These are phyloP conservation scores for Sipha maydis DNA, from an alignment of 2,888 invertebrate species.

Conservation along the genomic window DNA sequence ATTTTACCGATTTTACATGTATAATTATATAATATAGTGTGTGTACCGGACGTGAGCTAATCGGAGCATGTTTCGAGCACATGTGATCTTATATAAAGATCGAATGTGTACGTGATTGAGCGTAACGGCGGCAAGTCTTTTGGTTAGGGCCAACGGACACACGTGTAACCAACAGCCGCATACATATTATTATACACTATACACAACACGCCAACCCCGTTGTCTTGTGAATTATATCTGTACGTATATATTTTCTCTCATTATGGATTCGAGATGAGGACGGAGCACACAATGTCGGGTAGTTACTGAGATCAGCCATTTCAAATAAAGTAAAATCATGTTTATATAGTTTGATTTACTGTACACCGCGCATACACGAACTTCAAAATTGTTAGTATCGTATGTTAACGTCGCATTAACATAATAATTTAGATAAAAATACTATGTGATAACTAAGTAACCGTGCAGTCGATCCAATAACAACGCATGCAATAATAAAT, in stretches of 20 bases:
- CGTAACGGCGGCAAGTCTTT: background rate
- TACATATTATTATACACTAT: background rate
- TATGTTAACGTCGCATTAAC: too few species aligned
- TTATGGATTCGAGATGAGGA: background rate
- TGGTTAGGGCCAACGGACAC: background rate
- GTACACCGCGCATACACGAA: too few species aligned
- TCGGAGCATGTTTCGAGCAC: background rate
- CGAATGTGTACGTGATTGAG: background rate
- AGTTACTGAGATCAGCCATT: too few species aligned
- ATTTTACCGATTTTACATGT: too few species aligned
- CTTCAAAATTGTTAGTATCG: too few species aligned
- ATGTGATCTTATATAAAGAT: background rate
- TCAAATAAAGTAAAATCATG: too few species aligned
- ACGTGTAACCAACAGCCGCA: background rate
- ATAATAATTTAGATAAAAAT: too few species aligned
- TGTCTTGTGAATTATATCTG: background rate
- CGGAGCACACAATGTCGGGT: background rate
- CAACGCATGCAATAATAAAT: too few species aligned
- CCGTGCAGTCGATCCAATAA: too few species aligned
- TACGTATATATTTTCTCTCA: background rate
- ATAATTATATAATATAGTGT: background rate
- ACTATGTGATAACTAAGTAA: too few species aligned
- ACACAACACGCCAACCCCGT: background rate
- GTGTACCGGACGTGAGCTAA: background rate
- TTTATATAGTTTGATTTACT: too few species aligned